These are phyloP conservation scores for Coenonympha arcania DNA, from an alignment of 2,888 invertebrate genomes.

Conservation along the genomic window DNA sequence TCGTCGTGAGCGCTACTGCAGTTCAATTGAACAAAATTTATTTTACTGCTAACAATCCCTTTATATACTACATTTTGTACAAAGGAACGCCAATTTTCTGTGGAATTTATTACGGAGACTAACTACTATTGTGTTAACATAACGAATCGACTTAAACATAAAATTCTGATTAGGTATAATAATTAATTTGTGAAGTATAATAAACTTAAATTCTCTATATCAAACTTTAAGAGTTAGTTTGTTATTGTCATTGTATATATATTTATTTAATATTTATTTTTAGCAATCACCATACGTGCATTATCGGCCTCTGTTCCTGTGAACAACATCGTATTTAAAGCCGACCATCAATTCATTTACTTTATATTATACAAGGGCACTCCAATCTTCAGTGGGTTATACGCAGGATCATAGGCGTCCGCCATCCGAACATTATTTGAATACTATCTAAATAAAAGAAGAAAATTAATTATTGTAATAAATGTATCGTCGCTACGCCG, in stretches of 20 bases:
- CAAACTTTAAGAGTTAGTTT: too few species aligned
- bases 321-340: slow-evolving; percentile 17
- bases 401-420: slow-evolving; percentile 5
- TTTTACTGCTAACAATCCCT: slow-evolving; percentile 27
- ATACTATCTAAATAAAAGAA: too few species aligned
- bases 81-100: slow-evolving; percentile 24
- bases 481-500: too few species aligned
- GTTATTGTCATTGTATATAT: not conserved
- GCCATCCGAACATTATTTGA: too few species aligned
- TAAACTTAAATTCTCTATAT: too few species aligned
- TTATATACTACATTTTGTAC: slow-evolving; percentile 23
- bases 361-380: slow-evolving; percentile 17
- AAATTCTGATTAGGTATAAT: not conserved
- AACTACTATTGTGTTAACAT: too few species aligned
- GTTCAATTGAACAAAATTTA: slow-evolving; percentile 3
- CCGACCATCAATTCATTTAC: slow-evolving; percentile 22
- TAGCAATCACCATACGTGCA: not conserved
- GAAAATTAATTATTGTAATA: too few species aligned
- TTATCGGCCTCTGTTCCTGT: not conserved
- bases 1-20: slow-evolving; percentile 23
- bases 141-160: too few species aligned
- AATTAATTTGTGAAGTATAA: too few species aligned
- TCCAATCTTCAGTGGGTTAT: slow-evolving; percentile 19
- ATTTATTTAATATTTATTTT: not conserved
- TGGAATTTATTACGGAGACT: slow-evolving; percentile 20